Conservation (phyloP, 2,888 invertebrate species). For the Himalopsyche tibetana region DNA sequence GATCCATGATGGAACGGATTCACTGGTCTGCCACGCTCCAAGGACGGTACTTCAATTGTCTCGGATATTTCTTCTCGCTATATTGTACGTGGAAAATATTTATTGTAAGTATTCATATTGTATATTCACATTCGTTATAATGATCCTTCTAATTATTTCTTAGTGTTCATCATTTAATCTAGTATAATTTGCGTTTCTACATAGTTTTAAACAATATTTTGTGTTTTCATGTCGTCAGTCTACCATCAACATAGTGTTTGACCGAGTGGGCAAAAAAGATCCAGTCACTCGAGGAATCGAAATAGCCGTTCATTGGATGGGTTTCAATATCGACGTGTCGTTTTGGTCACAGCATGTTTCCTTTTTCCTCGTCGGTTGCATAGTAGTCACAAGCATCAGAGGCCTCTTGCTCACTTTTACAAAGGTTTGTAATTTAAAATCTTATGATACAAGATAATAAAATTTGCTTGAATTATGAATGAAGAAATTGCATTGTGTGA, state of each 20-base stretch:
- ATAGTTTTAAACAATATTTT: neutral
- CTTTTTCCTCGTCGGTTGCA: constrained; percentile 97
- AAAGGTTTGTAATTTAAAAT: constrained; percentile 80
- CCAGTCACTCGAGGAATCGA: constrained; percentile 97
- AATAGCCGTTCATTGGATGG: constrained; percentile 97
- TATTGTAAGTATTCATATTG: constrained; percentile 83
- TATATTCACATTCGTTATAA: no score
- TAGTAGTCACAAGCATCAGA: constrained; percentile 97
- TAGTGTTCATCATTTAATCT: no score
- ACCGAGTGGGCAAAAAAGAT: constrained; percentile 98
- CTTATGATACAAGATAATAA: no score
- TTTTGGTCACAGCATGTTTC: constrained; percentile 99
- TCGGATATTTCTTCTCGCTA: constrained; percentile 98
- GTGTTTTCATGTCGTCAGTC: constrained; percentile 78
- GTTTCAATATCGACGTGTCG: constrained; percentile 95
- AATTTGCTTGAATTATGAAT: no score
- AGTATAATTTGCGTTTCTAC: no score
- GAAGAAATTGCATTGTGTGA: no score
- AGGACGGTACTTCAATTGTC: constrained; percentile 98
- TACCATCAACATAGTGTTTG: constrained; percentile 98
- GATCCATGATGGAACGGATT: constrained; percentile 92
- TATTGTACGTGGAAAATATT: constrained; percentile 99
- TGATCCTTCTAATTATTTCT: no score
- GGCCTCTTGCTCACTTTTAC: constrained; percentile 97
- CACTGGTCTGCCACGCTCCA: constrained; percentile 97